Base-by-base conservation (phyloP, 2,113 vertebrate genomes). In the Ia io region DNA sequence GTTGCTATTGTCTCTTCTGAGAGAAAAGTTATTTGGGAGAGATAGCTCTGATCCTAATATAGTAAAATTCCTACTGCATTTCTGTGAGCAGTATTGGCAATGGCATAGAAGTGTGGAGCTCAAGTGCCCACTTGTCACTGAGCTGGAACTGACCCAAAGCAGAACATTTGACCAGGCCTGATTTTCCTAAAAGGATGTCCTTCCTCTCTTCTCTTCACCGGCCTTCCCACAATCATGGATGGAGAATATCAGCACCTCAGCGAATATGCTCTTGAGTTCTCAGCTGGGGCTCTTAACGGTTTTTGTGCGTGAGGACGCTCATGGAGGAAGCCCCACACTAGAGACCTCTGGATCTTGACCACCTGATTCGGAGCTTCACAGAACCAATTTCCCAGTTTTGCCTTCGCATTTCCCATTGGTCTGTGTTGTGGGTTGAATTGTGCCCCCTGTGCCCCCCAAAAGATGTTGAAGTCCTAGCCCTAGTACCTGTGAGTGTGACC, bases 201-300 rank as follows among this genome's bases (percentile, higher is more conserved):
- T 35, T 28, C 40, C 23, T 82, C 16, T 44, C 9, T 49, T 23
- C 9, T 18, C 44, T 63, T 5, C 22, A 17, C 53, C 7, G 28
- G 23, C 37, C n/a, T 4, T 28, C 51, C 16, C 22, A 32, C 9
- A 23, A 20, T 30, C 10, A 20, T 1, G 3, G 23, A 10, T 22
- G 22, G 10, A 44, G 35, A 49, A 40, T 3, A 11, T 16, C 88
- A 69, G 12, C n/a, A 6, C 20, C 13, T 6, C 18, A 20, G 73
- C 14, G 37, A 61, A 11, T 14, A 13, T 8, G 10, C 7, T 40
- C 30, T 14, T 6, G 0, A 42, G 65, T 23, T 5, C 77, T 74
- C 7, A 1, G 37, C 25, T 8, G 10, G 20, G 1, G 28, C 16
- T 37, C 42, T 16, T 9, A 14, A 51, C 1, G 1, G 2, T 13